phyloP scores from a whole-genome alignment of 2,888 invertebrate species.

The Leucania comma region DNA sequence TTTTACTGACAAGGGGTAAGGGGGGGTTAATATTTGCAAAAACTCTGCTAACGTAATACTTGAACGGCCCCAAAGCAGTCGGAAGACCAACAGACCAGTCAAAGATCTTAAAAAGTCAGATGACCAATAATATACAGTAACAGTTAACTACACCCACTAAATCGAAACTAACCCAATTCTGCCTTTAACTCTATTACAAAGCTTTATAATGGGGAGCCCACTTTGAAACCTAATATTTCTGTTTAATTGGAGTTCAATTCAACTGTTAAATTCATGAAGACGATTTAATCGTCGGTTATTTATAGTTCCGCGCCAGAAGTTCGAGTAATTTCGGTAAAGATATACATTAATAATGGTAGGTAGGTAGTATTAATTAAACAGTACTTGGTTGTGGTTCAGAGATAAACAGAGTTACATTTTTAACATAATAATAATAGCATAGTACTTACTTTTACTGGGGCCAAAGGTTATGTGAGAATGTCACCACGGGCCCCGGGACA shows the following conservation, averaged over 20 bases:
- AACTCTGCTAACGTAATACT: too few relatives aligned
- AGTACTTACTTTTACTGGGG: too few relatives aligned
- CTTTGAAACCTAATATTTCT: slow-evolving; percentile 54
- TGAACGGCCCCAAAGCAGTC: too few relatives aligned
- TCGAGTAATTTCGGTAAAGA: slow-evolving; percentile 19
- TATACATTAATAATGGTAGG: slow-evolving; percentile 15
- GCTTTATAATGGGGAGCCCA: slow-evolving; percentile 46
- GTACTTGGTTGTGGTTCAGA: neutral
- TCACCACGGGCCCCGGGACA: too few relatives aligned
- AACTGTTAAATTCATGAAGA: slow-evolving; percentile 41
- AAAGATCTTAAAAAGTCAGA: neutral
- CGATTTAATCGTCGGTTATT: slow-evolving; percentile 47
- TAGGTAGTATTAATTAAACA: neutral
- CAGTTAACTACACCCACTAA: neutral
- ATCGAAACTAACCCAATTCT: neutral
- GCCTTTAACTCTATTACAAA: slow-evolving; percentile 4
- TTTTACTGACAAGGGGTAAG: too few relatives aligned
- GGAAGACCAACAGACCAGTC: too few relatives aligned
- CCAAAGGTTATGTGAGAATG: too few relatives aligned
- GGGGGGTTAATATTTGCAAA: too few relatives aligned
- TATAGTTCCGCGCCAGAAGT: slow-evolving; percentile 25
- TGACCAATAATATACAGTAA: neutral
- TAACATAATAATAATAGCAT: too few relatives aligned
- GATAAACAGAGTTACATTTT: neutral
- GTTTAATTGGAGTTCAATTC: slow-evolving; percentile 57